Percentiles rank a stretch among this genome's conserved stretches.
phyloP scores from a whole-genome alignment of 2,797 vertebrate species.

The Carapus acus region DNA sequence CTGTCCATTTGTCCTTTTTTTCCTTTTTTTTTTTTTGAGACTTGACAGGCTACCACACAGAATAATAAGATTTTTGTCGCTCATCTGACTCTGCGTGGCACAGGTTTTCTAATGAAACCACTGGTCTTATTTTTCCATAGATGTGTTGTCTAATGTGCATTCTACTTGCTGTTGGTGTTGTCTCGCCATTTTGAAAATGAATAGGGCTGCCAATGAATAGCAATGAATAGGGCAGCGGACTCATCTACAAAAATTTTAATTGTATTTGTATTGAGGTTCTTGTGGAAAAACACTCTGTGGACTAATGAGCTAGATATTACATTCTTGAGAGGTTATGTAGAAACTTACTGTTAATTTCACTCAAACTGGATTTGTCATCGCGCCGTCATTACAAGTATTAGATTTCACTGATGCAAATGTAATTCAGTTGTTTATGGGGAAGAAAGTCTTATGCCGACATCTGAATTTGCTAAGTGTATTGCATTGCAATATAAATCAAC shows the following conservation, averaged over 20 bases:
- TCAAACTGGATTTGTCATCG: constrained; percentile 15
- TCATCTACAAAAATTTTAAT: constrained; percentile 24
- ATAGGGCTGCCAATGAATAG: constrained; percentile 19
- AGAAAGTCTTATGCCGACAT: constrained; percentile 18
- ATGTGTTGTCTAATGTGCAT: constrained; percentile 43
- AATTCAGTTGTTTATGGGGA: constrained; percentile 15
- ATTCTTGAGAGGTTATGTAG: constrained; percentile 18
- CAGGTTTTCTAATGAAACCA: constrained; percentile 31
- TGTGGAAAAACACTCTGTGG: constrained; percentile 19
- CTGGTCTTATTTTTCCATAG: constrained; percentile 43
- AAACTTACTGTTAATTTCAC: constrained; percentile 17
- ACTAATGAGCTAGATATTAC: constrained; percentile 15
- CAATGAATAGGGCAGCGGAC: constrained; percentile 26
- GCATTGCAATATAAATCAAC: constrained; percentile 15
- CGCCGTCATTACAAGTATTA: constrained; percentile 6
- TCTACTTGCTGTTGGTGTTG: constrained; percentile 27
- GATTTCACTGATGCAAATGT: too few relatives aligned
- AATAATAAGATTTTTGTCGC: constrained; percentile 59
- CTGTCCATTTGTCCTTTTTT: constrained; percentile 57
- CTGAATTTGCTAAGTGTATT: constrained; percentile 8
- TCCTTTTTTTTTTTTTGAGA: constrained; percentile 56
- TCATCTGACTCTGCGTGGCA: constrained; percentile 43
- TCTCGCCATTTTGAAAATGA: constrained; percentile 28
- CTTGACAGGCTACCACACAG: constrained; percentile 62
- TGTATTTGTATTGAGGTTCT: constrained; percentile 26